Base-by-base conservation (phyloP, 2,113 vertebrate genomes). In the Pelvicachromis taeniatus region DNA sequence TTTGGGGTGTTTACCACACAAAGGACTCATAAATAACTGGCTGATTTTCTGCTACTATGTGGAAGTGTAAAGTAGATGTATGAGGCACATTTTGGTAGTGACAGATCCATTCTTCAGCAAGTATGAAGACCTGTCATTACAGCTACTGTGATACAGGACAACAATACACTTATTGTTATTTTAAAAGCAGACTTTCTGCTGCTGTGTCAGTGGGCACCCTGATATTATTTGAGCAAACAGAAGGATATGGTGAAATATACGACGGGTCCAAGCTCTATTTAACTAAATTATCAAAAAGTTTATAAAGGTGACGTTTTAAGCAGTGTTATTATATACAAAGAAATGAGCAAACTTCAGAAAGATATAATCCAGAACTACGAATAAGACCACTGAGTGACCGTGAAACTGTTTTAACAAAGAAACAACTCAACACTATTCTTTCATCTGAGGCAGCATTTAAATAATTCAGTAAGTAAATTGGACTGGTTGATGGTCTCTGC, bases 1-100 rank as follows among this genome's bases (percentile, higher is more conserved):
- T 89, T 78, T 50, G 56, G 85, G 70, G 55, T 81, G 56, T 87
- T 85, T 85, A 53, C 14, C 17, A 6, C 81, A 88, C 42, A 81
- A 77, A 86, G 31, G 78, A 73, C 53, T 85, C 73, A 4, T 33
- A 87, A 84, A 83, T 86, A 83, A 68, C 70, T 1, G 7, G 29
- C 54, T 79, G 42, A 42, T 65, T 83, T 80, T 85, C 38, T 11
- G 29, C 80, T 17, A 38, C 31, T 38, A 23, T 50, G 40, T 78
- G 29, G 26, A 78, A 45, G 81, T 23, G 21, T 55, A 42, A 84
- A 83, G 82, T 77, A 79, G 78, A 80, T 56, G 56, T 75, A 61
- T 73, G 77, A 83, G 86, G 73, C 81, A 80, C 59, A 56, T 86
- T 85, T 81, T 35, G 78, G n/a, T 1, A 9, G 42, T 59, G 87